Conservation (phyloP, 2,888 invertebrate genomes). For the Trichogramma evanescens region DNA sequence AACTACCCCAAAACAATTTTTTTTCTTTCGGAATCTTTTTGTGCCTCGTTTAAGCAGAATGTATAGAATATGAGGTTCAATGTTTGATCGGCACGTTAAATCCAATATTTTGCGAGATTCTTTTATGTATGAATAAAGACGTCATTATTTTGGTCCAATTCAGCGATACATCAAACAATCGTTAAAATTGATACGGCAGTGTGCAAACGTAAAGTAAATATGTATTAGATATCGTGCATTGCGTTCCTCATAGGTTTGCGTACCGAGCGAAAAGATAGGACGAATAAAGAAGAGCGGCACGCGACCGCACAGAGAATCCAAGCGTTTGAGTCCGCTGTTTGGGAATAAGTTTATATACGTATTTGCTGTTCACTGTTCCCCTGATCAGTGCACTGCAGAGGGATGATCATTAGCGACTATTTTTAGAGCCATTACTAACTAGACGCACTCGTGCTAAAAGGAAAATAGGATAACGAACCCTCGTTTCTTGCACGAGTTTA, state of each 20-base stretch:
- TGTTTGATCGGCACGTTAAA: no score
- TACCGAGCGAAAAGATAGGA: not conserved
- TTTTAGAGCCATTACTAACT: conserved; percentile 9
- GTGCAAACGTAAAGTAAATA: no score
- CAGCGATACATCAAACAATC: conserved; percentile 18
- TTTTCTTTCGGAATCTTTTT: no score
- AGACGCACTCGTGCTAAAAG: not conserved
- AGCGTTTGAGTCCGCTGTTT: conserved; percentile 6
- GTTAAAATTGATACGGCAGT: conserved; percentile 34
- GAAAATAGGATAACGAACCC: conserved; percentile 19
- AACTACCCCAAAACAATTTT: no score
- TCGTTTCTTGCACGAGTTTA: not conserved
- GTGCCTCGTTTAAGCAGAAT: no score
- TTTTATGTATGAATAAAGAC: no score
- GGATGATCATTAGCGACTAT: conserved; percentile 18
- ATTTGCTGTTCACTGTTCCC: no score
- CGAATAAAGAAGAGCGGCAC: conserved; percentile 6
- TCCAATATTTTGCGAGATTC: no score
- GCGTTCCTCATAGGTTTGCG: conserved; percentile 3
- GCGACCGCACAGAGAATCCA: conserved; percentile 18
- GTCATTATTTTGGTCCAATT: no score
- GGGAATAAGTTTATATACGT: no score
- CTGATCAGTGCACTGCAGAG: conserved; percentile 2
- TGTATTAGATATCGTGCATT: not conserved
- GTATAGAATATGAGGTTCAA: no score